These are phyloP conservation scores for Megalonaias nervosa DNA, from an alignment of 1,140 invertebrate species.

Conservation along the genomic window DNA sequence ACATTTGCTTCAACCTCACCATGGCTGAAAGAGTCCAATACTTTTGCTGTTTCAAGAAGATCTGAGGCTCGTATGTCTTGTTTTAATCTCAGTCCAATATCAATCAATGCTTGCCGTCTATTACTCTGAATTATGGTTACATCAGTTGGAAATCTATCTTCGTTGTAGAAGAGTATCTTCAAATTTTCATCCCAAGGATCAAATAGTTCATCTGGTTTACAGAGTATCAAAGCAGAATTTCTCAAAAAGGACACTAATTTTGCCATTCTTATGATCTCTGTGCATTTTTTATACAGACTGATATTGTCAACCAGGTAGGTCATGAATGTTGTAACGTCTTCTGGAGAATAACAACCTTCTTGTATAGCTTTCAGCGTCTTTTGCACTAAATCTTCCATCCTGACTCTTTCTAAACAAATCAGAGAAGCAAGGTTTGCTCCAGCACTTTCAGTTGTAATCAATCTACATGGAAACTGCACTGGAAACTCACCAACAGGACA, in stretches of 20 bases:
- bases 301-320: slow-evolving; percentile 2
- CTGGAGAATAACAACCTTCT: no score
- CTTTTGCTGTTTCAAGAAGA: neutral
- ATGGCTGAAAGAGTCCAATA: neutral
- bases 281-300: neutral
- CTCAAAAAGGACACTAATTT: neutral
- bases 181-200: slow-evolving; percentile 10
- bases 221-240: neutral
- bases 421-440: no score
- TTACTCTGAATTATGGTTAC: neutral
- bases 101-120: neutral
- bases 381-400: no score
- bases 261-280: neutral
- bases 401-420: no score
- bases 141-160: slow-evolving; percentile 11
- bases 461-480: no score
- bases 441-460: no score
- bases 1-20: neutral
- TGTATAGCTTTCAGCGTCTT: no score
- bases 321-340: slow-evolving; percentile 3
- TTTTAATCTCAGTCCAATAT: slow-evolving; percentile 19
- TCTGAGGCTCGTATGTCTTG: slow-evolving; percentile 6
- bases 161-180: slow-evolving; percentile 3
- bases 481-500: no score
- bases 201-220: slow-evolving; percentile 15